Evolutionary conservation across 2,113 vertebrate species (phyloP), one percentile per base, ranked within the genome.

Genomic region (Tupaia tana): DNA sequence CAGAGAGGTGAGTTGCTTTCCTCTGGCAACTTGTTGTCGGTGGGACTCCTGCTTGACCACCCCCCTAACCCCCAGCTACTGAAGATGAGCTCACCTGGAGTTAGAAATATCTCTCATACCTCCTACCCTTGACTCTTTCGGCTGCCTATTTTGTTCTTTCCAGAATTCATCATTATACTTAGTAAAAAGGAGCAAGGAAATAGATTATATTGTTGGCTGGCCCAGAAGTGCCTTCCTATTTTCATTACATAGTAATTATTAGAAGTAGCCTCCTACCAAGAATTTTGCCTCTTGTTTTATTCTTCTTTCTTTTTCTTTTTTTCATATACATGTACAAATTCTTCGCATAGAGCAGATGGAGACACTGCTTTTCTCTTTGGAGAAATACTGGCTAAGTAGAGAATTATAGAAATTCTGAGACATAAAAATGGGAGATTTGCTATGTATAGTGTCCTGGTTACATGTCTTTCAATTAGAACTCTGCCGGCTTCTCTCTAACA

Each of bases 241-340:
- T 93, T 88, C 25, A 70, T 77, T 56, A n/a, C n/a, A 43, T 24
- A 1, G 15, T 58, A 34, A 10, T 88, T 75, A 11, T 24, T 87
- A 74, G 54, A 58, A 27, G n/a, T 7, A 58, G n/a, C 59, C 20
- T 92, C 12, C 25, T 18, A 56, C 52, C 15, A 34, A 25, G 59
- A 92, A 86, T 74, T 54, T 86, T 63, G 15, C 19, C 31, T 29
- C 15, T 78, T 79, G 16, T 78, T 95, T 89, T 66, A 43, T 43
- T 87, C 84, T 86, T 75, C 79, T 63, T 85, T 89, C 18, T 7
- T 31, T 67, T 89, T 86, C 18, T 80, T 94, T 70, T 75, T 94
- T 70, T 75, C 27, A 69, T 7, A 31, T 56, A 20, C 25, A 67
- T 63, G 9, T 24, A 3, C 19, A 82, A 67, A 67, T 7, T 94